Base-by-base conservation (phyloP, 2,888 invertebrate genomes). In the Drosophila percnosoma region DNA sequence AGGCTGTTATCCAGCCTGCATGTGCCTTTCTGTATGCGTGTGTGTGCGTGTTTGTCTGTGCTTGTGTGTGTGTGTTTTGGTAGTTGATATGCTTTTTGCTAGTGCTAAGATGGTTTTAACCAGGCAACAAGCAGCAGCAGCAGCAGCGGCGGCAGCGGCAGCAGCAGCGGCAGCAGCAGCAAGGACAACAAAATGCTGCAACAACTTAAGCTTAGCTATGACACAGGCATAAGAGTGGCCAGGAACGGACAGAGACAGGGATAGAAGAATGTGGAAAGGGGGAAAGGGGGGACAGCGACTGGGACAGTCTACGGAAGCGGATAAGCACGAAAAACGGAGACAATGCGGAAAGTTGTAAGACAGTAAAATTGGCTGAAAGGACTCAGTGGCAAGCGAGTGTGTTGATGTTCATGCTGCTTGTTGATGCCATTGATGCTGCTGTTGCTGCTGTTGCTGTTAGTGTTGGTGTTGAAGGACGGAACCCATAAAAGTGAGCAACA, bases 401-500 rank as follows among this genome's bases (percentile, higher is more conserved):
- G 79, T 80, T 78, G 78, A 78, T 75, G 82, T 66, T 62, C 55
- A 31, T 68, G 68, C 81, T 58, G 59, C 53, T 21, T 68, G 66
- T 72, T 78, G 68, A 64, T 68, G 73, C 57, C 74, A 76, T 21
- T 31, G 24, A 15, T 24, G 54, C 38, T 40, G 49, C 66, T 42
- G 54, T 27, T 24, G 54, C 38, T 40, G 49, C 66, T 42, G 54
- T 27, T 18, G 55, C 67, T 49, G 52, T 34, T 64, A 31, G 38
- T 59, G 58, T 69, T 75, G 66, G 64, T 65, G 70, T 63, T 78
- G 78, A 69, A 72, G 73, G 75, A 75, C 80, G 78, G 75, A 82
- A 83, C 77, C 85, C 87, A 87, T 86, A 87, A 86, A 86, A 86
- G 82, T 82, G 82, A 86, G 86, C 82, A 83, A 86, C 86, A 86